Percentiles rank a stretch among this genome's conserved stretches.
Evolutionary conservation across 2,113 vertebrate species (phyloP).

Genomic region (Cyphomyrus plagiostoma): DNA sequence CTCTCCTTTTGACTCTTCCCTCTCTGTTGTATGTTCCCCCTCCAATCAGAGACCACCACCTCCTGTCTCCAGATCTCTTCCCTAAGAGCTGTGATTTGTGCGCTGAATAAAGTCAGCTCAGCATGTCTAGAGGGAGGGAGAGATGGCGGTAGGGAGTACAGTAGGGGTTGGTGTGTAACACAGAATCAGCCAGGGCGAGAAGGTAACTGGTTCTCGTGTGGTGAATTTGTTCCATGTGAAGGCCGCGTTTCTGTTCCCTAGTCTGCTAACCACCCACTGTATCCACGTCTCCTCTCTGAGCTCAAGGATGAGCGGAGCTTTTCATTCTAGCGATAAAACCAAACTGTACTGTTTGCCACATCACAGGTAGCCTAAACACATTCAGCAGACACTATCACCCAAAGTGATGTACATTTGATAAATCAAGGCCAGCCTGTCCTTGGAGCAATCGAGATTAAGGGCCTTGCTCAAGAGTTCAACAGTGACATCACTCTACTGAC

Average conservation of each 20-base stretch:
- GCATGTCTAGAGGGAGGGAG: slow-evolving; percentile 59
- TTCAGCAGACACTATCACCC: background rate
- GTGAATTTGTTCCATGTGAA: background rate
- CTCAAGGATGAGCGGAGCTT: too few species aligned
- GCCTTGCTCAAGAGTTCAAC: background rate
- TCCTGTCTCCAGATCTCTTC: slow-evolving; percentile 33
- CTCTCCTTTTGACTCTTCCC: slow-evolving; percentile 43
- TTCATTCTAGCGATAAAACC: background rate
- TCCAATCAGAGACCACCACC: slow-evolving; percentile 33
- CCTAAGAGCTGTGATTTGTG: slow-evolving; percentile 56
- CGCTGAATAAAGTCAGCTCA: slow-evolving; percentile 66
- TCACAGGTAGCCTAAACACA: background rate
- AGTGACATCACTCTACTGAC: background rate
- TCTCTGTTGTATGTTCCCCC: slow-evolving; percentile 32
- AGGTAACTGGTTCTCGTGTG: slow-evolving; percentile 56
- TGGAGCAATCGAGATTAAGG: background rate
- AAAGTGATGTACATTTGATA: background rate
- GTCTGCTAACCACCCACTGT: background rate
- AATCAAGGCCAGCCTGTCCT: background rate
- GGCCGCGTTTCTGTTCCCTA: background rate
- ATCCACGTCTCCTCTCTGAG: background rate
- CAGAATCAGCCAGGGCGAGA: slow-evolving; percentile 58
- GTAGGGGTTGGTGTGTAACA: slow-evolving; percentile 47
- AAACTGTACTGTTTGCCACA: background rate
- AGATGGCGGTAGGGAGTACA: background rate